phyloP scores from a whole-genome alignment of 2,113 vertebrate species.

The Hippocampus comes region DNA sequence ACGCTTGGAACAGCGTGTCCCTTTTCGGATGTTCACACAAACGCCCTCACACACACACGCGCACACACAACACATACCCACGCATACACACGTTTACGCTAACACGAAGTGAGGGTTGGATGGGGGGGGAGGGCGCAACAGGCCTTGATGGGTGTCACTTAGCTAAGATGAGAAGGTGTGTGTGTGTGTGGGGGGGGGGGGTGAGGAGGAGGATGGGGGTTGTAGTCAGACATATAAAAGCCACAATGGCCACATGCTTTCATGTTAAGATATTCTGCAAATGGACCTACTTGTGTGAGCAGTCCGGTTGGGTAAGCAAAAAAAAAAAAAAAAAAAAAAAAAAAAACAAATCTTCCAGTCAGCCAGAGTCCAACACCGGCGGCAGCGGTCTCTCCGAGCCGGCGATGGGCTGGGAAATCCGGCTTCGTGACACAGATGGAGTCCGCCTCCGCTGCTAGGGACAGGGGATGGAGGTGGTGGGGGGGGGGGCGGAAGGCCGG shows the following conservation, averaged over 20 bases:
- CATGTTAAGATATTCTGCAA: constrained; percentile 55
- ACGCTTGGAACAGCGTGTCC: constrained; percentile 70
- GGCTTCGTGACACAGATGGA: constrained; percentile 72
- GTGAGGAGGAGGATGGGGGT: too few relatives aligned
- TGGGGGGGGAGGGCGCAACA: constrained; percentile 13
- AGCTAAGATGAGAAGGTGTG: neutral
- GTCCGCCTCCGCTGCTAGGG: constrained; percentile 44
- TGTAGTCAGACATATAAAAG: constrained; percentile 15
- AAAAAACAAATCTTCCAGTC: constrained; percentile 50
- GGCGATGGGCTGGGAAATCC: constrained; percentile 62
- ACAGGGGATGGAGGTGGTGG: constrained; percentile 30
- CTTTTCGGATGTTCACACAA: constrained; percentile 42
- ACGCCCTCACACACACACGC: constrained; percentile 9
- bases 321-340: neutral
- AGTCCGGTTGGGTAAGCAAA: neutral
- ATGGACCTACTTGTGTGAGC: constrained; percentile 46
- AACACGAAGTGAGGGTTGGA: constrained; percentile 1
- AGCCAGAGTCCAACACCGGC: constrained; percentile 32
- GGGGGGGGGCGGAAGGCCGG: constrained; percentile 18
- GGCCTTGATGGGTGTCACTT: constrained; percentile 36
- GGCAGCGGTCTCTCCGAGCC: constrained; percentile 53
- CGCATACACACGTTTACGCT: neutral
- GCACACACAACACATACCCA: neutral
- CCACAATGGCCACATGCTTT: constrained; percentile 42
- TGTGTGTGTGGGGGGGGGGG: neutral